Evolutionary conservation across 2,113 vertebrate genomes (phyloP), one percentile per base, ranked within the genome.

Genomic region (Cochlearius cochlearius): DNA sequence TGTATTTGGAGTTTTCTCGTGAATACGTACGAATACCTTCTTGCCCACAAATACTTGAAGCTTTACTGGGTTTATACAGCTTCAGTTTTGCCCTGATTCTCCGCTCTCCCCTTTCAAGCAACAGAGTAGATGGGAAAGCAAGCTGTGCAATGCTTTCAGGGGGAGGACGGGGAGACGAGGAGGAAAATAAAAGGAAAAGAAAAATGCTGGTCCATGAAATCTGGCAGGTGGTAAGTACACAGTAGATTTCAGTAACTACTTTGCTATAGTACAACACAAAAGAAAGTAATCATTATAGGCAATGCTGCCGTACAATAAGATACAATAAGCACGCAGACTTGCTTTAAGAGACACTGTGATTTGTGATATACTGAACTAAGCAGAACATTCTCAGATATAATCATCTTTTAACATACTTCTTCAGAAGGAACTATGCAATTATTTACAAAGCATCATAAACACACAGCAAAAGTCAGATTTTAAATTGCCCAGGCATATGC

Each of bases 361-460:
- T 90, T 90, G 92, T 67, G 76, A 81, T 14, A 41, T 3, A 56
- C 63, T 66, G 88, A 94, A 34, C 60, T 38, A 53, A 75, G 83
- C 88, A 92, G 18, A 78, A 50, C 71, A 72, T 18, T 45, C 92
- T 90, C 88, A 71, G 72, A 77, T 88, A 73, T 69, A 93, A 97
- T 88, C 63, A 78, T 78, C 85, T 86, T 68, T 49, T 81, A 74
- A 92, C 92, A 84, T 20, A 78, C 74, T 94, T 68, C 91, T 88
- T 64, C 86, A 60, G 43, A 64, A 91, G 72, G 43, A 92, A 60
- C 45, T 5, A 34, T 15, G 59, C 73, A 71, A 72, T 95, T 96
- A 95, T 88, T 95, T 91, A 91, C 87, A 63, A 71, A 89, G 83
- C 23, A 13, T 50, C 91, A 86, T 77, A 90, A 95, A 86, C 63